These are phyloP conservation scores for Cataglyphis livida DNA, from an alignment of 2,888 invertebrate species.

Conservation along the genomic window DNA sequence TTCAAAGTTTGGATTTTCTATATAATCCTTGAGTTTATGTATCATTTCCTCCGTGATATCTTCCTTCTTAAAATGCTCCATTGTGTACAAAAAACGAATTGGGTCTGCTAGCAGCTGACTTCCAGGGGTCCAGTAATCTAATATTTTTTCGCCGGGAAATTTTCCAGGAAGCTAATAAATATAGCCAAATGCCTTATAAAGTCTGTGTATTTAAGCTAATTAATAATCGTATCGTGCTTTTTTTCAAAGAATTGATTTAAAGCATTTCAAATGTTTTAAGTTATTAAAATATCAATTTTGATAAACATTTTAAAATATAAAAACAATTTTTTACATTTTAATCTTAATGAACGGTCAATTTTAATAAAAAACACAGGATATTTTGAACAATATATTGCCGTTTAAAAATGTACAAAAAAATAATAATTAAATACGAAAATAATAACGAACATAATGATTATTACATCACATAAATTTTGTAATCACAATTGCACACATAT, in stretches of 20 bases:
- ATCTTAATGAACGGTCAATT: background rate
- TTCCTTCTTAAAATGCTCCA: constrained; percentile 96
- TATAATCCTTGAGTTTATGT: constrained; percentile 92
- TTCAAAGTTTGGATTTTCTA: constrained; percentile 92
- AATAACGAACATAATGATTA: background rate
- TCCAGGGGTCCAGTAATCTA: constrained; percentile 97
- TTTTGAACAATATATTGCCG: background rate
- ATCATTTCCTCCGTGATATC: constrained; percentile 93
- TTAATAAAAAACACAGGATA: background rate
- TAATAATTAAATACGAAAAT: background rate
- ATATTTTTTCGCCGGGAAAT: constrained; percentile 92
- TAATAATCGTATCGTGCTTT: background rate
- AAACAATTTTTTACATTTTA: background rate
- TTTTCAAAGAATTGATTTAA: background rate
- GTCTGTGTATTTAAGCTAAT: background rate
- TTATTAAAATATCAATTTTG: background rate
- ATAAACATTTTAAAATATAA: background rate
- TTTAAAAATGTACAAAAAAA: background rate
- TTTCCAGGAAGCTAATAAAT: constrained; percentile 87
- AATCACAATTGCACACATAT: background rate
- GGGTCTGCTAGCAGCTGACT: constrained; percentile 93
- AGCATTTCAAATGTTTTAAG: background rate
- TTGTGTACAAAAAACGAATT: constrained; percentile 92
- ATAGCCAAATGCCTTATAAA: background rate
- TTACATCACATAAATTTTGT: background rate